Evolutionary conservation across 2,888 invertebrate species (phyloP).

Genomic region (Cephus runcator): DNA sequence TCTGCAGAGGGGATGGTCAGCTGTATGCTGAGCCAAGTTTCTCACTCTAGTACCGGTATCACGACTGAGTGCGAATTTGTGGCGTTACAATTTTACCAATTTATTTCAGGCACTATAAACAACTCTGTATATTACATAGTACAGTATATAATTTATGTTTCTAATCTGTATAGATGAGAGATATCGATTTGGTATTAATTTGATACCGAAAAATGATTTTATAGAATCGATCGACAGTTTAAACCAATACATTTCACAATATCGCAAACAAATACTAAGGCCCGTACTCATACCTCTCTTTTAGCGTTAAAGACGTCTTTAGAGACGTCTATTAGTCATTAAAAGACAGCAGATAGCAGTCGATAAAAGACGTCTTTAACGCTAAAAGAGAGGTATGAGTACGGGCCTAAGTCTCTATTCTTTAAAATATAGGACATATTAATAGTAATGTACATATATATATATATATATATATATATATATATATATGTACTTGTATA

Average conservation of each 20-base stretch:
- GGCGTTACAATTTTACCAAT: background rate
- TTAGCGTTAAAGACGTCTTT: no score
- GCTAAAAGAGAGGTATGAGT: no score
- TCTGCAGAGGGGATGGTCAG: background rate
- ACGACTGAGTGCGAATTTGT: no score
- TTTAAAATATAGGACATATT: conserved; percentile 1
- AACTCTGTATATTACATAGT: conserved; percentile 31
- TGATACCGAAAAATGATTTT: conserved; percentile 25
- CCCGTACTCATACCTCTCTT: no score
- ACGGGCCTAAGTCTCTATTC: background rate
- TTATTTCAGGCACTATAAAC: conserved; percentile 11
- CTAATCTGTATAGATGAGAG: conserved; percentile 40
- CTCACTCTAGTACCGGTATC: no score
- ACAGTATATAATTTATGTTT: conserved; percentile 40
- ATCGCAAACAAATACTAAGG: background rate
- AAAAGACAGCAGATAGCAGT: no score
- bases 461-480: no score
- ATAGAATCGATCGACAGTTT: conserved; percentile 24
- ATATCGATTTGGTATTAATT: conserved; percentile 14
- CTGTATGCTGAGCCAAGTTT: no score
- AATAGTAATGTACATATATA: conserved; percentile 3
- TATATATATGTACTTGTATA: conserved; percentile 15
- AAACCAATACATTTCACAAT: conserved; percentile 7
- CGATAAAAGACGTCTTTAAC: no score
- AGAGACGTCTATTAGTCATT: no score